These are phyloP conservation scores for Lithophane socia DNA, from an alignment of 2,888 invertebrate genomes.

Conservation along the genomic window DNA sequence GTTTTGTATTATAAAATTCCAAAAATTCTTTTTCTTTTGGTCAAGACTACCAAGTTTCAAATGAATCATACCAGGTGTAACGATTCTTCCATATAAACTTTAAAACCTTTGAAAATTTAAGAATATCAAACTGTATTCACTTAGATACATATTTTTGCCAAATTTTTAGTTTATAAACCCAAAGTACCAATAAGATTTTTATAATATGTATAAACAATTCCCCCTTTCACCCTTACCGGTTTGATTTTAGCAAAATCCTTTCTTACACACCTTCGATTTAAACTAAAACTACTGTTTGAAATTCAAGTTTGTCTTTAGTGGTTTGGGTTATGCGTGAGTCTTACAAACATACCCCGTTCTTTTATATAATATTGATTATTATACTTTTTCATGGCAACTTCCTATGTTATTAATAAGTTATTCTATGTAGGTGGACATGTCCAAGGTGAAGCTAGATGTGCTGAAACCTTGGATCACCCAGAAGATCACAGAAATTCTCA, in stretches of 20 bases:
- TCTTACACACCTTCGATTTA: not conserved
- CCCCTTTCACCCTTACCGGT: not conserved
- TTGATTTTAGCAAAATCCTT: not conserved
- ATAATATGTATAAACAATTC: not conserved
- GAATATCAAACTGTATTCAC: not conserved
- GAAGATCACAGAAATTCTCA: constrained; percentile 98
- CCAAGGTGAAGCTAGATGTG: constrained; percentile 99
- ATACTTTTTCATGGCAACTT: not conserved
- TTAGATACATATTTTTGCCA: not conserved
- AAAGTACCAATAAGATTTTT: too few relatives aligned
- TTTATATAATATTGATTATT: not conserved
- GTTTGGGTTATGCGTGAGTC: not conserved
- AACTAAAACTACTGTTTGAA: not conserved
- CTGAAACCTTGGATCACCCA: constrained; percentile 99
- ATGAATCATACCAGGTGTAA: not conserved
- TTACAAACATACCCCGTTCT: not conserved
- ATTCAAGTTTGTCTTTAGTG: not conserved
- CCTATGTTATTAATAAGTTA: constrained; percentile 1
- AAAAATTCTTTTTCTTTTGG: not conserved
- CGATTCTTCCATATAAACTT: not conserved
- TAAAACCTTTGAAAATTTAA: not conserved
- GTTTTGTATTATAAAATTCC: too few relatives aligned
- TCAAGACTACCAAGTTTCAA: not conserved
- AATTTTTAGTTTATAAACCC: not conserved
- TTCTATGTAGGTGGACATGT: constrained; percentile 96